phyloP scores from a whole-genome alignment of 2,797 vertebrate genomes.

The Passerculus sandwichensis region DNA sequence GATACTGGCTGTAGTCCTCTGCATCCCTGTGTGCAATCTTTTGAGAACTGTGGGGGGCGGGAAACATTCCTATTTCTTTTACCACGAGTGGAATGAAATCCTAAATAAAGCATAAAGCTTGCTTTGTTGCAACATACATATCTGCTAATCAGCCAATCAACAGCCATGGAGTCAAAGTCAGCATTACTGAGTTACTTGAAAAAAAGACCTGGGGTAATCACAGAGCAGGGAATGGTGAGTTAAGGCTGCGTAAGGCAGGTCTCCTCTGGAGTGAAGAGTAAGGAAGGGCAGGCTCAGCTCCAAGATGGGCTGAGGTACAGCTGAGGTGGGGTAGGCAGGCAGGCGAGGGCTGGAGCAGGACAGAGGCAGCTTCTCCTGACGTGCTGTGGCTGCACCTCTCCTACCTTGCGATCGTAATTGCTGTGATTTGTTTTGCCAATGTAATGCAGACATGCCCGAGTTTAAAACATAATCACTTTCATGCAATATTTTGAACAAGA shows the following conservation, averaged over 20 bases:
- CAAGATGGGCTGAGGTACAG: neutral
- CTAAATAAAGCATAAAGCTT: neutral
- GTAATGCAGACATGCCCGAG: conserved; percentile 83
- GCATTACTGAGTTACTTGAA: neutral
- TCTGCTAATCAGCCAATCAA: neutral
- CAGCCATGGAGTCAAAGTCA: neutral
- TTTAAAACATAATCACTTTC: conserved; percentile 74
- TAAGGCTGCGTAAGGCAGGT: neutral
- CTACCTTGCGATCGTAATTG: conserved; percentile 6
- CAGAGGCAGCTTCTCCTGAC: neutral
- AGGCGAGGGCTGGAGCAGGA: neutral
- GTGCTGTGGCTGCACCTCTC: neutral
- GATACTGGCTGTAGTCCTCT: neutral
- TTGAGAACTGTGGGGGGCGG: neutral
- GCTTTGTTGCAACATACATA: neutral
- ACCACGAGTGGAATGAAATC: neutral
- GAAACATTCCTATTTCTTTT: neutral
- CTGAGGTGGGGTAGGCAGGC: neutral
- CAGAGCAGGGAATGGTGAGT: neutral
- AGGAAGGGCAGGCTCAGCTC: neutral
- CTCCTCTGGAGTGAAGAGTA: neutral
- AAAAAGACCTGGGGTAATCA: neutral
- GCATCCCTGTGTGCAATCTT: neutral
- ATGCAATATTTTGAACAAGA: conserved; percentile 79
- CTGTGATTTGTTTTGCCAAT: conserved; percentile 83